Evolutionary conservation across 1,140 invertebrate species (phyloP), one percentile per base, ranked within the genome.

Genomic region (Scaptomyza graminum): DNA sequence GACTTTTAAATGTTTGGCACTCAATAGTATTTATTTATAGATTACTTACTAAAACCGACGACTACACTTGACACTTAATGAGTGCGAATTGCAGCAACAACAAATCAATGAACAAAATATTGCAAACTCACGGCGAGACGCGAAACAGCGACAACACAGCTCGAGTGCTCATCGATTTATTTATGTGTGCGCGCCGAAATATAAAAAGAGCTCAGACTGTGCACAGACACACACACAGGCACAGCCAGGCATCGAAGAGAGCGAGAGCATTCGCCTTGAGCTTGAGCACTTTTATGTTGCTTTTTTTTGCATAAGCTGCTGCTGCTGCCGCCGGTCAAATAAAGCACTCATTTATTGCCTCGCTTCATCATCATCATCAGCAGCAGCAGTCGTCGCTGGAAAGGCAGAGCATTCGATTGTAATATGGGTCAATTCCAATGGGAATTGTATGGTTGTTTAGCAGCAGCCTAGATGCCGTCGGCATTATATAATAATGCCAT

Each of bases 341-440:
- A 76, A 76, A 76, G 51, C 74, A 76, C 74, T 72, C 74, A 76
- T 66, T 72, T 76, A 76, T 76, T 67, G 62, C 69, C 56, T 66
- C 31, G 61, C 56, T 67, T 75, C 60, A 55, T 41, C 63, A 67
- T 54, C 63, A 66, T 37, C 47, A 37, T 49, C 47, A 37, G 37
- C 34, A 28, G 61, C 25, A 34, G 34, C 55, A 43, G 22, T 47
- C 49, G 51, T 43, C 25, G 74, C 70, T 65, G 73, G 68, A 60
- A 75, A 11, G 15, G 62, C 73, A 74, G 49, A 55, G 59, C 5
- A 55, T 59, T 39, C 57, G 64, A 79, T 67, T 79, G 61, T 87
- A 80, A 91, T 89, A 80, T 91, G 84, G 90, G 90, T 91, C 90
- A 72, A 90, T 89, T 91, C 90, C 90, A 91, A 54, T 89, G 90